Evolutionary conservation across 2,888 invertebrate species (phyloP), one percentile per base, ranked within the genome.

Genomic region (Agriopis aurantiaria): DNA sequence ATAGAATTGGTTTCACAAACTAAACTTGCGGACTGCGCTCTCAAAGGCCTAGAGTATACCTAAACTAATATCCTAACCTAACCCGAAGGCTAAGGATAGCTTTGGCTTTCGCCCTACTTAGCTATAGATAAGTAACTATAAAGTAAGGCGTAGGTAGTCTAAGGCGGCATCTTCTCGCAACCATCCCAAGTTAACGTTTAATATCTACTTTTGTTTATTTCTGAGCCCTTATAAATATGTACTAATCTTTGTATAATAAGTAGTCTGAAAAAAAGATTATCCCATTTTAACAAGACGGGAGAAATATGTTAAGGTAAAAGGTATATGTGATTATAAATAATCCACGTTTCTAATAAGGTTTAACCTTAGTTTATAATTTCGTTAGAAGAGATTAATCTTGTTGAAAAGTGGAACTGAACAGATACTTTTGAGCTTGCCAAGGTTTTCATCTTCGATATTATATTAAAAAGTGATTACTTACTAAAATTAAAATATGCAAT

Each of bases 1-100:
- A 14, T 65, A 59, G 33, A 33, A 43, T 64, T 55, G 40, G 55
- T 43, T 69, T 56, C 45, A 41, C 63, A 60, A 69, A 64, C 63
- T 68, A 56, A 68, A 69, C 59, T 69, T 60, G 43, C 49, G 60
- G 60, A 59, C 64, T 65, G 23, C 43, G 55, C 49, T 58, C 55
- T 65, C 64, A 65, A 69, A 68, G 58, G 69, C 69, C 69, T 69
- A 69, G 41, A 55, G 48, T 55, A 48, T 58, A 63, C 58, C 58
- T 63, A 68, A 58, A 68, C 68, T 68, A 58, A 58, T 68, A 58
- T 63, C 51, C 68, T 43, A 49, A 40, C 58, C 46, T 58, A 58
- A 17, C 57, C 45, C 11, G 8, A 57, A 58, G 46, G 46, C 58
- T 48, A 58, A 23, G 46, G 58, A 58, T 58, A 48, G 58, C 58